Percentiles rank a stretch among this genome's conserved stretches.
These are phyloP conservation scores for Polyommatus icarus DNA, from an alignment of 2,888 invertebrate genomes.

Conservation along the genomic window DNA sequence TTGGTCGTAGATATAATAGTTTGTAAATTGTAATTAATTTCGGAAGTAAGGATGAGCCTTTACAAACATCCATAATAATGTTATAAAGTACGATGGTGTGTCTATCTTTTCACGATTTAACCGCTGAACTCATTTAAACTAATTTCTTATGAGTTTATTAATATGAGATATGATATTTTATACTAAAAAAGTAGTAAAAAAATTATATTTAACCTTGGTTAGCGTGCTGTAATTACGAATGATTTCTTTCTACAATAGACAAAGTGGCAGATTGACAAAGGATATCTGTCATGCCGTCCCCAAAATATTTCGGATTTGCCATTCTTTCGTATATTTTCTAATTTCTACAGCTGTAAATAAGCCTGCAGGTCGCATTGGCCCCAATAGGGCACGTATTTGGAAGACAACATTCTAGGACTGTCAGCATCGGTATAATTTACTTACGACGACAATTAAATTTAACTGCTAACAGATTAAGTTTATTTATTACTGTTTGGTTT, in stretches of 20 bases:
- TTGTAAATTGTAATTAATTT: neutral
- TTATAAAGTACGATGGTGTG: neutral
- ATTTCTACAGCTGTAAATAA: too few relatives aligned
- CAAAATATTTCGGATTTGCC: too few relatives aligned
- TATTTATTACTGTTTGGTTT: slow-evolving; percentile 7
- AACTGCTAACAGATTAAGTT: slow-evolving; percentile 7
- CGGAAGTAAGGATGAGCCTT: neutral
- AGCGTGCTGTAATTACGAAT: too few relatives aligned
- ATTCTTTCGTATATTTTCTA: too few relatives aligned
- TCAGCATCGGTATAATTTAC: neutral
- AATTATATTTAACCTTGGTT: too few relatives aligned
- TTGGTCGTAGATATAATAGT: neutral
- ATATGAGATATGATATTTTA: neutral
- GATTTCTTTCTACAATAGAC: too few relatives aligned
- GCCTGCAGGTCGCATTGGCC: neutral
- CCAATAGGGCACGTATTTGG: neutral
- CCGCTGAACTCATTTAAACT: neutral
- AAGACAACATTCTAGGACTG: neutral
- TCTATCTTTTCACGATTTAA: neutral
- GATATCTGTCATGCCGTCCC: too few relatives aligned
- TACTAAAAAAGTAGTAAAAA: neutral
- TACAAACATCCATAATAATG: neutral
- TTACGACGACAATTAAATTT: neutral
- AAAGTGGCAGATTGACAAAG: too few relatives aligned
- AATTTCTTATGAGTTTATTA: neutral